A percentile compares a stretch with the other conserved stretches of the same genome.
phyloP scores from a whole-genome alignment of 2,113 vertebrate genomes.

The Heliornis fulica region DNA sequence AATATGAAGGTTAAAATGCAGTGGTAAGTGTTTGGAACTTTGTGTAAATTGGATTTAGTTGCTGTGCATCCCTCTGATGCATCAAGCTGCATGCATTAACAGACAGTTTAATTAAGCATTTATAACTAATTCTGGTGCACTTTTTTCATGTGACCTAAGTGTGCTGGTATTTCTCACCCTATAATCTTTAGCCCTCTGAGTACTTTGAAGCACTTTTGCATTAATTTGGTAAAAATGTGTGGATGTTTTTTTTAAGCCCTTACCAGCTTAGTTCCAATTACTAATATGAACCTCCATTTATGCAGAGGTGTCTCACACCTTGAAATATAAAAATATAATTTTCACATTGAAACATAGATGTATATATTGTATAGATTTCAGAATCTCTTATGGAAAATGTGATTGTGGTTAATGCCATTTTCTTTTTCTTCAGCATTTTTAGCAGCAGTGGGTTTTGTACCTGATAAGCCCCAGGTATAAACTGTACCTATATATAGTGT shows the following conservation, averaged over 20 bases:
- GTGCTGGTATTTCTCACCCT: conserved; percentile 86
- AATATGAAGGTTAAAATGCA: conserved; percentile 92
- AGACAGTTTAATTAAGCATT: conserved; percentile 93
- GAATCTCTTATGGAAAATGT: conserved; percentile 79
- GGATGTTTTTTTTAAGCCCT: conserved; percentile 68
- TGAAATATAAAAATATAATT: conserved; percentile 82
- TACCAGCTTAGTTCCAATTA: conserved; percentile 73
- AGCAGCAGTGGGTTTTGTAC: conserved; percentile 70
- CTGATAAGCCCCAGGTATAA: conserved; percentile 73
- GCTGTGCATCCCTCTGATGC: conserved; percentile 86
- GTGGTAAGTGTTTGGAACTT: conserved; percentile 94
- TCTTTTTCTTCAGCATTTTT: conserved; percentile 73
- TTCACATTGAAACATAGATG: conserved; percentile 84
- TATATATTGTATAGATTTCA: conserved; percentile 87
- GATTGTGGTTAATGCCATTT: conserved; percentile 77
- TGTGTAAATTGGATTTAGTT: conserved; percentile 92
- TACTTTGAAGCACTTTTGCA: conserved; percentile 94
- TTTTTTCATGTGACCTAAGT: conserved; percentile 83
- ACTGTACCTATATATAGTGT: conserved; percentile 79
- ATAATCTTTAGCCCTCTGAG: conserved; percentile 97
- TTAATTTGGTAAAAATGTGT: conserved; percentile 80
- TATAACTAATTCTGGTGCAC: conserved; percentile 90
- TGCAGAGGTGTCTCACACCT: conserved; percentile 77
- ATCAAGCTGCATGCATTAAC: conserved; percentile 96
- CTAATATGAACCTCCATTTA: conserved; percentile 76